Evolutionary conservation across 1,140 invertebrate species (phyloP), one percentile per base, ranked within the genome.

Genomic region (Cataglyphis hispanica): DNA sequence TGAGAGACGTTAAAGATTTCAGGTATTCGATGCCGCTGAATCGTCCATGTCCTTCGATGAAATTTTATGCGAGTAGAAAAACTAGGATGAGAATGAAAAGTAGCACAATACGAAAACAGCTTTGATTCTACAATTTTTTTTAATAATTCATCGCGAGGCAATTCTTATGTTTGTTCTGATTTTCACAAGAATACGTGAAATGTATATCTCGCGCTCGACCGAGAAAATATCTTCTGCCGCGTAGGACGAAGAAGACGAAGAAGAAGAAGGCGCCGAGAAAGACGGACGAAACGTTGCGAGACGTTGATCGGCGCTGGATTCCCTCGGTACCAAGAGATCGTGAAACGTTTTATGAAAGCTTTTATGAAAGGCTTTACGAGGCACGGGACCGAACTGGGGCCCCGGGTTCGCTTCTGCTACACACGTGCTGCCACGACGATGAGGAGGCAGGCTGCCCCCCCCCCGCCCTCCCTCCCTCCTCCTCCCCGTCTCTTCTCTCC

Each of bases 361-460:
- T 94, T 94, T 93, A 94, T 93, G 93, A 93, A 93, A 93, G 92
- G 87, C 91, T 93, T 94, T 93, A 94, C 93, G 93, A 93, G 91
- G 86, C 58, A 66, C 50, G 74, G 74, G 86, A 50, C 56, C 66
- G 74, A 89, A 83, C 84, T 86, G 77, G 70, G 85, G 66, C 67
- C 88, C 75, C 50, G 60, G 37, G 46, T 78, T 80, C 83, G 89
- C 91, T 93, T 91, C 92, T 93, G 92, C 86, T 92, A 91, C 91
- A 93, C 92, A 93, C 92, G 92, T 93, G 93, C 91, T 88, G 77
- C 72, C 27, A 78, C 69, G 50, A 53, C 37, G 78, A 81, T 13
- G 78, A 88, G 58, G 40, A 50, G 46, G 53, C 31, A 61, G 40
- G 74, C 56, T 25, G 3, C 61, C 34, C 63, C 34, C 7, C 25